phyloP scores from a whole-genome alignment of 1,140 invertebrate genomes.

The Polyergus mexicanus region DNA sequence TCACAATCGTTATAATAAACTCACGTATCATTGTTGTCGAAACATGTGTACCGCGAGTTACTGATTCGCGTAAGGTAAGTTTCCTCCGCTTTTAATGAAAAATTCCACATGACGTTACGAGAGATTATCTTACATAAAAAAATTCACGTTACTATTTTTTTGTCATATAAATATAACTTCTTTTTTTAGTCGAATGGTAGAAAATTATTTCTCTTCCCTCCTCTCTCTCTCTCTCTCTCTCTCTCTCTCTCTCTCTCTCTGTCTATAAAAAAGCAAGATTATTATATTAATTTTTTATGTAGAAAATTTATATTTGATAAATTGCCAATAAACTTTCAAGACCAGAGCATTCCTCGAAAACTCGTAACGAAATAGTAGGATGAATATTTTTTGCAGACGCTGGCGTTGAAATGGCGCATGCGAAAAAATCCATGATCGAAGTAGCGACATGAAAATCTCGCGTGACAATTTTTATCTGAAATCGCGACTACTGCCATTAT shows the following conservation, averaged over 20 bases:
- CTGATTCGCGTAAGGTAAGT: slow-evolving; percentile 45
- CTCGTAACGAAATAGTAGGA: too few relatives aligned
- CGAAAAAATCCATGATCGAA: slow-evolving; percentile 51
- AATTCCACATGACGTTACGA: slow-evolving; percentile 22
- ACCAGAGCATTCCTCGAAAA: neutral
- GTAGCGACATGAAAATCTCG: slow-evolving; percentile 49
- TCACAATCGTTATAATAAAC: slow-evolving; percentile 40
- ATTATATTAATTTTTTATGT: neutral
- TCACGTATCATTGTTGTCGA: slow-evolving; percentile 45
- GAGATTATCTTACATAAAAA: slow-evolving; percentile 19
- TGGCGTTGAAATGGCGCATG: slow-evolving; percentile 17
- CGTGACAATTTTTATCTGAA: slow-evolving; percentile 60
- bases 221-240: too few relatives aligned
- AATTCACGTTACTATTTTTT: slow-evolving; percentile 19
- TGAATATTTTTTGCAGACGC: neutral
- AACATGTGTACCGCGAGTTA: slow-evolving; percentile 25
- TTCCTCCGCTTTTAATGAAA: slow-evolving; percentile 44
- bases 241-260: too few relatives aligned
- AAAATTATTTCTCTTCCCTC: neutral
- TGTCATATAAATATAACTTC: neutral
- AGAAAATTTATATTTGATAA: neutral
- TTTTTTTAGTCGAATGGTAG: neutral
- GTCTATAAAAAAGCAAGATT: neutral
- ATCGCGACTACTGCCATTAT: slow-evolving; percentile 50
- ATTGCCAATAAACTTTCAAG: slow-evolving; percentile 3